These are phyloP conservation scores for Python bivittatus DNA, from an alignment of 2,113 vertebrate genomes.

Conservation along the genomic window DNA sequence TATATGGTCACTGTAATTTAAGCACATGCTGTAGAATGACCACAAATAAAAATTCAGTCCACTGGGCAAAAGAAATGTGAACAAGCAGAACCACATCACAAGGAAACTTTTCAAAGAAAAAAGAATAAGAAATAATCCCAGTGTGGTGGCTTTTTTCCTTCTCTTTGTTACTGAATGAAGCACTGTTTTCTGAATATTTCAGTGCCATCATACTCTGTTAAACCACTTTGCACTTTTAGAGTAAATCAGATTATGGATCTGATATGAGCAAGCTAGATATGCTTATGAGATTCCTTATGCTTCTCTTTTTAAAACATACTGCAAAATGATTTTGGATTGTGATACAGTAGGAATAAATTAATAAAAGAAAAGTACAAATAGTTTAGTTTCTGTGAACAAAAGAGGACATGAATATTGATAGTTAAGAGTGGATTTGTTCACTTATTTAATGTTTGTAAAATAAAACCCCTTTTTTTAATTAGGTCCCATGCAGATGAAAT, in stretches of 20 bases:
- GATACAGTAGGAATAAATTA: neutral
- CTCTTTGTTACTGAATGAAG: neutral
- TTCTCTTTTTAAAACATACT: neutral
- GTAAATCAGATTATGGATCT: neutral
- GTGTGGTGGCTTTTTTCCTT: neutral
- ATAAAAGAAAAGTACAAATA: neutral
- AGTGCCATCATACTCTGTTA: neutral
- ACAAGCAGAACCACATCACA: neutral
- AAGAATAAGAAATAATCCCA: neutral
- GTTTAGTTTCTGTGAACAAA: neutral
- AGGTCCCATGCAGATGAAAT: constrained; percentile 92
- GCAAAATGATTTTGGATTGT: neutral
- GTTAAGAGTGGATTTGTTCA: neutral
- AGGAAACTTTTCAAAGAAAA: neutral
- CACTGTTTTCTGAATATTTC: neutral
- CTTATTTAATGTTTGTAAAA: neutral
- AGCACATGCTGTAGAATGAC: neutral
- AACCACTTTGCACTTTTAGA: neutral
- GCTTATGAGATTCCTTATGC: neutral
- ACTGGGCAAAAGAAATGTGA: neutral
- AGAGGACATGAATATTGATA: neutral
- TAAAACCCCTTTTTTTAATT: constrained; percentile 25
- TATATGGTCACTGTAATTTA: neutral
- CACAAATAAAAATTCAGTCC: neutral
- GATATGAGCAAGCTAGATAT: neutral